Conservation (phyloP, 2,888 invertebrate species). For the Parascotia fuliginaria region DNA sequence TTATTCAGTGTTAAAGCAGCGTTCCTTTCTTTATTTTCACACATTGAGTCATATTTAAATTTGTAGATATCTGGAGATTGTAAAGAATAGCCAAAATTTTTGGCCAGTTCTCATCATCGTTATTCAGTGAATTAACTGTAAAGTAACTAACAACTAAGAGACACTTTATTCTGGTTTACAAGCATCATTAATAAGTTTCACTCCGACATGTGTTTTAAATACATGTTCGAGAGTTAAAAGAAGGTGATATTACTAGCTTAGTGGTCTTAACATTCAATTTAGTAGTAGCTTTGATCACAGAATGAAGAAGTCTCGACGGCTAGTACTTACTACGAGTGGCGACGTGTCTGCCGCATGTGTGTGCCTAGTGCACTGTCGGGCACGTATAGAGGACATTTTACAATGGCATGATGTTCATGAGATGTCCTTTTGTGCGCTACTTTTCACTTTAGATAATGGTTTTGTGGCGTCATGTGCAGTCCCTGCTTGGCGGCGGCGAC, state of each 20-base stretch:
- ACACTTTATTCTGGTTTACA: too few relatives aligned
- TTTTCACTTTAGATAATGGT: conserved; percentile 66
- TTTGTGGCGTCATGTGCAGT: conserved; percentile 43
- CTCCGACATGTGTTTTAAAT: too few relatives aligned
- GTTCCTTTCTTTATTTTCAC: too few relatives aligned
- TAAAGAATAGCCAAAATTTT: too few relatives aligned
- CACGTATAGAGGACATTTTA: conserved; percentile 35
- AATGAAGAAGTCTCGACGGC: neutral
- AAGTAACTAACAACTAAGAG: too few relatives aligned
- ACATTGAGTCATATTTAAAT: too few relatives aligned
- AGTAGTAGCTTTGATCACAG: conserved; percentile 26
- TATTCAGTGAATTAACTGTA: too few relatives aligned
- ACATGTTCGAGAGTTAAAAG: too few relatives aligned
- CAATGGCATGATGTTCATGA: conserved; percentile 33
- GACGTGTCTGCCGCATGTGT: neutral
- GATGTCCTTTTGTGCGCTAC: conserved; percentile 43
- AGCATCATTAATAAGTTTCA: too few relatives aligned
- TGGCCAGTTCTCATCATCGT: too few relatives aligned
- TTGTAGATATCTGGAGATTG: too few relatives aligned
- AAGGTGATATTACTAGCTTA: neutral
- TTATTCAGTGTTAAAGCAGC: too few relatives aligned
- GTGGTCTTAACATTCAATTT: neutral
- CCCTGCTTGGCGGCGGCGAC: conserved; percentile 58
- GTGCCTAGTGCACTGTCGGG: neutral
- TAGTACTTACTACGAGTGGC: neutral